A percentile compares a stretch with the other conserved stretches of the same genome.
Conservation (phyloP, 2,888 invertebrate genomes). For the Caenorhabditis sp. region DNA sequence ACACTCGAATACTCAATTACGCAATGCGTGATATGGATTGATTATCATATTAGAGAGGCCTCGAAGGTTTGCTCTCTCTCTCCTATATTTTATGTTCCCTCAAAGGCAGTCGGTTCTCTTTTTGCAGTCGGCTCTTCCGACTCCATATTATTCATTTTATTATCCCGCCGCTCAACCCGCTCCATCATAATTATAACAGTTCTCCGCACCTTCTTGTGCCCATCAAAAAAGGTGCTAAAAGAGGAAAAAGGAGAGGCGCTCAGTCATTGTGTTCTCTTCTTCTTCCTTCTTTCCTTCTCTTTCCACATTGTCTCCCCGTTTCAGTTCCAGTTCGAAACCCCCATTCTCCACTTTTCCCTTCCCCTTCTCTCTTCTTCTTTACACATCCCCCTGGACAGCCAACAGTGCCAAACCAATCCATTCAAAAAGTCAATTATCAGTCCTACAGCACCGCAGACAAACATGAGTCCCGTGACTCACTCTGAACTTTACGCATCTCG, state of each 20-base stretch:
- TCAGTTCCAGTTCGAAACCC: conserved; percentile 1
- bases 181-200: conserved; percentile 31
- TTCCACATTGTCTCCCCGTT: not conserved
- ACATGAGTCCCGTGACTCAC: conserved; percentile 38
- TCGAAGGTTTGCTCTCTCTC: no score
- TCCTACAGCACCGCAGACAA: conserved; percentile 19
- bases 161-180: conserved; percentile 2
- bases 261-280: not conserved
- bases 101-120: conserved; percentile 4
- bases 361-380: not conserved
- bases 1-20: no score
- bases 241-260: conserved; percentile 1
- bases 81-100: no score
- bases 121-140: conserved; percentile 2
- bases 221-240: conserved; percentile 15
- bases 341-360: not conserved
- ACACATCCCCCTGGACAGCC: no score
- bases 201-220: conserved; percentile 28
- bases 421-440: conserved; percentile 54
- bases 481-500: conserved; percentile 53
- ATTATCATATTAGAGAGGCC: no score
- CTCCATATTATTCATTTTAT: conserved; percentile 31
- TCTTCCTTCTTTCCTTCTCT: not conserved
- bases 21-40: no score
- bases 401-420: conserved; percentile 11